These are phyloP conservation scores for Bettongia penicillata DNA, from an alignment of 2,113 vertebrate genomes.

Conservation along the genomic window DNA sequence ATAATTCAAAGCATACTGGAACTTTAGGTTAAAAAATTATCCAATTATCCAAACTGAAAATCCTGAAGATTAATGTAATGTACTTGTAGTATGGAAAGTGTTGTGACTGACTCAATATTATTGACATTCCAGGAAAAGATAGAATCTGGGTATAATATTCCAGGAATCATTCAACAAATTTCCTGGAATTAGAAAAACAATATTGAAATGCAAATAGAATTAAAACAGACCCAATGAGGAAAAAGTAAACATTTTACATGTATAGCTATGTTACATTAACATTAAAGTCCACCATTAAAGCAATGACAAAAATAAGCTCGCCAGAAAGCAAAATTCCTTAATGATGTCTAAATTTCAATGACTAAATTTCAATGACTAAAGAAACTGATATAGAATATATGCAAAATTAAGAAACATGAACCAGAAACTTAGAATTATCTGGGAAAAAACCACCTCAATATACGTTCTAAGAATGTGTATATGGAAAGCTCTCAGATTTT, in stretches of 20 bases:
- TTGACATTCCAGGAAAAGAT: not conserved
- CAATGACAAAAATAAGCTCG: not conserved
- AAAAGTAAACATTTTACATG: not conserved
- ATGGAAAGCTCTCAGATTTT: not conserved
- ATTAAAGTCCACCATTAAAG: not conserved
- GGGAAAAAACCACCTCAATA: not conserved
- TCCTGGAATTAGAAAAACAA: not conserved
- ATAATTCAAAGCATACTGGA: not conserved
- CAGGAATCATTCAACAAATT: not conserved
- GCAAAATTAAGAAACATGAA: not conserved
- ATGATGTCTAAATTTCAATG: too few species aligned
- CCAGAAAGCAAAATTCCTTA: too few species aligned
- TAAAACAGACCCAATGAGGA: not conserved
- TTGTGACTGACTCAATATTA: not conserved
- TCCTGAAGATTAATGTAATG: not conserved
- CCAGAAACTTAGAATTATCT: not conserved
- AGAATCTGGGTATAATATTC: not conserved
- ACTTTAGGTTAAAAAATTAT: not conserved
- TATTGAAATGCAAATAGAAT: not conserved
- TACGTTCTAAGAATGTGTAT: not conserved
- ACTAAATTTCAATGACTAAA: not conserved
- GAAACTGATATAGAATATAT: not conserved
- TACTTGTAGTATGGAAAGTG: not conserved
- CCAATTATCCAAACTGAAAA: not conserved
- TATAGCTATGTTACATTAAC: not conserved